A percentile compares a stretch with the other conserved stretches of the same genome.
Evolutionary conservation across 2,113 vertebrate species (phyloP).

Genomic region (Heliornis fulica): DNA sequence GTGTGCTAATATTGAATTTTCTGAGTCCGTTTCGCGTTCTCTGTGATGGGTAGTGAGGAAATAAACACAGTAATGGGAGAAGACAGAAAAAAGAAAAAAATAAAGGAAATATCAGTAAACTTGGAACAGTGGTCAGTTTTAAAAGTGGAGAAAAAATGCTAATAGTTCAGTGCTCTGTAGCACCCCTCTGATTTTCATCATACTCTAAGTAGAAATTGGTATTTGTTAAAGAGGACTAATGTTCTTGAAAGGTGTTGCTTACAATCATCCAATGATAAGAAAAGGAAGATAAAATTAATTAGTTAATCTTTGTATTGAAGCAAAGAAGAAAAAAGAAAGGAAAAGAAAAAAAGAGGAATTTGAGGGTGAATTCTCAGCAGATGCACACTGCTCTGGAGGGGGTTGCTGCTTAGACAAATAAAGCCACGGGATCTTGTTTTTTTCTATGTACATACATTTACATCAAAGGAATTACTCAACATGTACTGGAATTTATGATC

Average conservation of each 20-base stretch:
- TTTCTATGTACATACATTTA: neutral
- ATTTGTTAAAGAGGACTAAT: neutral
- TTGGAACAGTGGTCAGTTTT: neutral
- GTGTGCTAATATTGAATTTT: neutral
- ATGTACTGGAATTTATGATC: neutral
- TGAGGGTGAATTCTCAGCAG: neutral
- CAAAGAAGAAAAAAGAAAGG: neutral
- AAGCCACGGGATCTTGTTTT: neutral
- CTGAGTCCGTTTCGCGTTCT: neutral
- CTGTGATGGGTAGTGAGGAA: neutral
- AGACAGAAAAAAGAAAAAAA: neutral
- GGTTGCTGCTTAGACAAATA: neutral
- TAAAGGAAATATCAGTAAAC: neutral
- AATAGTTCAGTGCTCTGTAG: neutral
- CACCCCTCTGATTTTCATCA: neutral
- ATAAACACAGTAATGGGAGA: neutral
- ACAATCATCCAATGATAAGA: neutral
- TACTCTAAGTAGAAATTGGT: neutral
- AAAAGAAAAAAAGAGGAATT: neutral
- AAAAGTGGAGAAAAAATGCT: neutral
- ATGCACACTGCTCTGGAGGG: neutral
- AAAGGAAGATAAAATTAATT: neutral
- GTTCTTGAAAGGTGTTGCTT: neutral
- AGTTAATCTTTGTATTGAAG: neutral
- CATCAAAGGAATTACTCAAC: neutral